Conservation (phyloP, 2,113 vertebrate species). For the Heteronetta atricapilla region DNA sequence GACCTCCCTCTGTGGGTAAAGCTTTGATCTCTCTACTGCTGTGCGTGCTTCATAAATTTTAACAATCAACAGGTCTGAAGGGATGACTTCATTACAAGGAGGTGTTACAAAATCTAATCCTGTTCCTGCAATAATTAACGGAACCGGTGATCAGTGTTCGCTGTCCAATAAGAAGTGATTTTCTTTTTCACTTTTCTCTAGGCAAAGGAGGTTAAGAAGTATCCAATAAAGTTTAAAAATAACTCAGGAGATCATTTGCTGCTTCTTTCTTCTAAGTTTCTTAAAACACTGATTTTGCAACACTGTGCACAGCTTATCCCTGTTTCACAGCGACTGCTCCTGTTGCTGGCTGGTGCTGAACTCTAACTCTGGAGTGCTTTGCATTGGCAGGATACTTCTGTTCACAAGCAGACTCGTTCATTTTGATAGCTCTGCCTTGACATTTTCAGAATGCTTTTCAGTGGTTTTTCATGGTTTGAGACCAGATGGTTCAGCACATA, state of each 20-base stretch:
- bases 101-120: background rate
- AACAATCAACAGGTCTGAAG: background rate
- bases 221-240: background rate
- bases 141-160: fast-evolving
- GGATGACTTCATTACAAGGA: background rate
- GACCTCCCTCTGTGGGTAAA: background rate
- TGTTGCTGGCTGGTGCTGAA: background rate
- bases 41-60: background rate
- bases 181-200: background rate
- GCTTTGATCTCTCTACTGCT: background rate
- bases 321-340: background rate
- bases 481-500: background rate
- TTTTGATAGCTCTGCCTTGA: background rate
- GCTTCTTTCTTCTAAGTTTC: background rate
- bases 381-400: fast-evolving
- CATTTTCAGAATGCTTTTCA: background rate
- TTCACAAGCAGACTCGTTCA: background rate
- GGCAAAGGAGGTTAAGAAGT: background rate
- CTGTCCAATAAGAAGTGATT: background rate
- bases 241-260: background rate
- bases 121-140: background rate
- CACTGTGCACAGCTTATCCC: background rate
- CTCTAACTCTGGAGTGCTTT: background rate
- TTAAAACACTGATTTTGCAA: background rate
- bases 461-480: background rate